These are phyloP conservation scores for Lepus europaeus DNA, from an alignment of 2,113 vertebrate species.

Conservation along the genomic window DNA sequence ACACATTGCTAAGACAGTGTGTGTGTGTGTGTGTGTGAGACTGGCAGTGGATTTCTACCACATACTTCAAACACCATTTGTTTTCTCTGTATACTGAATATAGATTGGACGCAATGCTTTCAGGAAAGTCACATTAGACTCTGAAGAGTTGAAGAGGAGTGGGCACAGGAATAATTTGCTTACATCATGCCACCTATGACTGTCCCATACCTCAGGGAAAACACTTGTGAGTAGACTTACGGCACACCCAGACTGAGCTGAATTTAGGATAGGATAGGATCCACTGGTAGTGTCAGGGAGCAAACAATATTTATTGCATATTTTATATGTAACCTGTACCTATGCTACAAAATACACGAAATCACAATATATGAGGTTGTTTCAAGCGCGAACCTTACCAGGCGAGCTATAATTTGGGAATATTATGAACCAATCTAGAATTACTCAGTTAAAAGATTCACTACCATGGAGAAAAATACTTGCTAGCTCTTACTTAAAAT, in stretches of 20 bases:
- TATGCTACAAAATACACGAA: neutral
- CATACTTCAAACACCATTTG: neutral
- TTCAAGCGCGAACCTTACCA: neutral
- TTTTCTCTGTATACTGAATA: slow-evolving; percentile 39
- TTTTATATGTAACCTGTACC: neutral
- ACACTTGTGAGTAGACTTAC: neutral
- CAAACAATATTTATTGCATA: neutral
- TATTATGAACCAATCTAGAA: neutral
- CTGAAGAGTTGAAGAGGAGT: neutral
- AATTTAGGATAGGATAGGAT: neutral
- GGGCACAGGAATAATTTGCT: neutral
- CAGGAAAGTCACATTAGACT: neutral
- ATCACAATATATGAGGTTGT: neutral
- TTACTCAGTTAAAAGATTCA: neutral
- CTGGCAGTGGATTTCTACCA: neutral
- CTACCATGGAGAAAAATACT: neutral
- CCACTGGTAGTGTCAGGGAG: neutral
- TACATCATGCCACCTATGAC: neutral
- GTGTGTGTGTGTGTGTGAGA: neutral
- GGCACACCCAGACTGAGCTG: neutral
- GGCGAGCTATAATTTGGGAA: neutral
- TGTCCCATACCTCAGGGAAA: neutral
- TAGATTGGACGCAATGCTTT: neutral
- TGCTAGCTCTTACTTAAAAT: neutral
- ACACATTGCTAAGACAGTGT: neutral